phyloP scores from a whole-genome alignment of 2,113 vertebrate genomes.

The Limanda limanda region DNA sequence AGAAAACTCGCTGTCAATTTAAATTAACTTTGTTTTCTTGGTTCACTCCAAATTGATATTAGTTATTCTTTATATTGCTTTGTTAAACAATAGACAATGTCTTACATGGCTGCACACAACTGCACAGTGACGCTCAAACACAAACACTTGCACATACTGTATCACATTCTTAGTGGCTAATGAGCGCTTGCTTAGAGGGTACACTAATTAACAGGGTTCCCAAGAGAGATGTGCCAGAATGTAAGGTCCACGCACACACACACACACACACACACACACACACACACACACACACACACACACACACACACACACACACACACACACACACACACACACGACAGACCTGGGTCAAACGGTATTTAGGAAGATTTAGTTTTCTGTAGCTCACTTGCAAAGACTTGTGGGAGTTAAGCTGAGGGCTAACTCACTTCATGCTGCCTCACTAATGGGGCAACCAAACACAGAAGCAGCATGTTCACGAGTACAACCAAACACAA shows the following conservation, averaged over 20 bases:
- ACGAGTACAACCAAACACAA: not conserved
- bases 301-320: slow-evolving; percentile 22
- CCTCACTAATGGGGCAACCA: not conserved
- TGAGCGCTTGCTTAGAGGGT: slow-evolving; percentile 43
- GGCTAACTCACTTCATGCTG: slow-evolving; percentile 1
- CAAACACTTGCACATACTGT: slow-evolving; percentile 5
- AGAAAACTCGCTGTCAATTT: slow-evolving; percentile 28
- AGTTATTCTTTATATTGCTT: slow-evolving; percentile 13
- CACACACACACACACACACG: slow-evolving; percentile 14
- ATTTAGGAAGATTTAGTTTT: slow-evolving; percentile 40
- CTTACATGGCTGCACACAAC: slow-evolving; percentile 30
- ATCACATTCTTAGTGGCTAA: slow-evolving; percentile 48
- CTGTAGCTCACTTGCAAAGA: slow-evolving; percentile 7
- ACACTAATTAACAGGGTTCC: slow-evolving; percentile 66
- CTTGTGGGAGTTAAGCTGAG: slow-evolving; percentile 25
- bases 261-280: slow-evolving; percentile 23
- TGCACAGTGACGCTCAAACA: not conserved
- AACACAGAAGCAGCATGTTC: slow-evolving; percentile 7
- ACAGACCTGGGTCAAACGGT: slow-evolving; percentile 43
- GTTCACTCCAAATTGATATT: slow-evolving; percentile 6
- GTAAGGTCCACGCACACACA: slow-evolving; percentile 18
- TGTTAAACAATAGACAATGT: slow-evolving; percentile 24
- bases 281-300: slow-evolving; percentile 19
- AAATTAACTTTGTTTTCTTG: slow-evolving; percentile 48
- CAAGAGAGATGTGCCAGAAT: slow-evolving; percentile 49